A percentile compares a stretch with the other conserved stretches of the same genome.
phyloP scores from a whole-genome alignment of 2,113 vertebrate species.

The Esox niger region DNA sequence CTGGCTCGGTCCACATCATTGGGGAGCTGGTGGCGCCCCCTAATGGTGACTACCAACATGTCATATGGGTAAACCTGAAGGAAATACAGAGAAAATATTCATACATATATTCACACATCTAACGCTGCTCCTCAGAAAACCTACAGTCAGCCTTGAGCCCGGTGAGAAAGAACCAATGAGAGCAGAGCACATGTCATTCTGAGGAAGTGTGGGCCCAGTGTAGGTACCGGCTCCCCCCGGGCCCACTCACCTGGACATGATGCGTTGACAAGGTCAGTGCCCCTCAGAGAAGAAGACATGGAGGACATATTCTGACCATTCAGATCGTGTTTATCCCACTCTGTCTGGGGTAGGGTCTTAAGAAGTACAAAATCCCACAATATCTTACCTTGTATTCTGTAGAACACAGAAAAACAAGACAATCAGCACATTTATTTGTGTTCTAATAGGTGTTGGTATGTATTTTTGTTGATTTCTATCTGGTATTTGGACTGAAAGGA shows the following conservation, averaged over 20 bases:
- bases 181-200: background rate
- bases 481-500: background rate
- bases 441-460: background rate
- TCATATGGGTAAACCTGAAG: conserved; percentile 91
- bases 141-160: too few relatives aligned
- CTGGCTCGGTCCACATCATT: conserved; percentile 91
- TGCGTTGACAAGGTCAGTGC: too few relatives aligned
- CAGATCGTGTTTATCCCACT: too few relatives aligned
- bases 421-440: background rate
- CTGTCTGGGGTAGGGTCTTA: too few relatives aligned
- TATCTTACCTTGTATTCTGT: conserved; percentile 95
- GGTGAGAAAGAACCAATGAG: too few relatives aligned
- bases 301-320: too few relatives aligned
- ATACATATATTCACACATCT: background rate
- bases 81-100: background rate
- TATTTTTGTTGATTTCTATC: background rate
- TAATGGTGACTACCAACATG: conserved; percentile 86
- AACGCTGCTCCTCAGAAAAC: too few relatives aligned
- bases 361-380: too few relatives aligned
- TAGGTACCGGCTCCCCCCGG: too few relatives aligned
- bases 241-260: too few relatives aligned
- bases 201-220: too few relatives aligned
- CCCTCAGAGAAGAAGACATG: too few relatives aligned
- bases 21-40: conserved; percentile 86
- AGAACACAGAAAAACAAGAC: conserved; percentile 39